These are phyloP conservation scores for Amblyraja radiata DNA, from an alignment of 2,797 vertebrate genomes.

Conservation along the genomic window DNA sequence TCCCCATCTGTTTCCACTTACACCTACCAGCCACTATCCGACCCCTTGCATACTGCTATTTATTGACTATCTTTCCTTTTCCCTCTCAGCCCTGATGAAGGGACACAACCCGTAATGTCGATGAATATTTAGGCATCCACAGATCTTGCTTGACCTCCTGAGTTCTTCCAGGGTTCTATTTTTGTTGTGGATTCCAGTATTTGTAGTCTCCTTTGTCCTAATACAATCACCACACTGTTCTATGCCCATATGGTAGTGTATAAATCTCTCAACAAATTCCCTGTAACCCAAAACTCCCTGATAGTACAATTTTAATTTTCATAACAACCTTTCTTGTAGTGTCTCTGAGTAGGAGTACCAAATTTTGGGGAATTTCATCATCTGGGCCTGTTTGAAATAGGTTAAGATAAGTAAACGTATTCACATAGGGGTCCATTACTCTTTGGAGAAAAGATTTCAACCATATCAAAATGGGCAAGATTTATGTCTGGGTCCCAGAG, in stretches of 20 bases:
- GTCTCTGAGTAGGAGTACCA: not conserved
- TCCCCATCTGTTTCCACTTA: too few species aligned
- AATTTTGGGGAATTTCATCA: slow-evolving; percentile 8
- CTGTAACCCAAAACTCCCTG: not conserved
- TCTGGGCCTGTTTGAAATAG: not conserved
- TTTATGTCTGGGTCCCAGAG: slow-evolving; percentile 1
- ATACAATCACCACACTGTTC: not conserved
- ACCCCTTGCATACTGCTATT: too few species aligned
- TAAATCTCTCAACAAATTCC: not conserved
- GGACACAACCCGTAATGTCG: too few species aligned
- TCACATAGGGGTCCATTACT: not conserved
- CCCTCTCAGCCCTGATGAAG: too few species aligned
- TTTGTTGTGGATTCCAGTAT: too few species aligned
- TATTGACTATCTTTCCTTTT: too few species aligned
- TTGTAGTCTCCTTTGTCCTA: too few species aligned
- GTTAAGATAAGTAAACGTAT: not conserved
- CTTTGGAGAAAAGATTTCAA: not conserved
- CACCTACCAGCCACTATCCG: too few species aligned
- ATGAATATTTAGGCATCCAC: too few species aligned
- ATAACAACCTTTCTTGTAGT: not conserved
- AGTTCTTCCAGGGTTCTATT: too few species aligned
- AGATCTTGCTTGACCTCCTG: too few species aligned
- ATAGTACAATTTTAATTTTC: not conserved
- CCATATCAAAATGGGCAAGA: not conserved
- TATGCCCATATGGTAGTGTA: not conserved